phyloP scores from a whole-genome alignment of 2,113 vertebrate genomes.

The Leiothrix lutea region DNA sequence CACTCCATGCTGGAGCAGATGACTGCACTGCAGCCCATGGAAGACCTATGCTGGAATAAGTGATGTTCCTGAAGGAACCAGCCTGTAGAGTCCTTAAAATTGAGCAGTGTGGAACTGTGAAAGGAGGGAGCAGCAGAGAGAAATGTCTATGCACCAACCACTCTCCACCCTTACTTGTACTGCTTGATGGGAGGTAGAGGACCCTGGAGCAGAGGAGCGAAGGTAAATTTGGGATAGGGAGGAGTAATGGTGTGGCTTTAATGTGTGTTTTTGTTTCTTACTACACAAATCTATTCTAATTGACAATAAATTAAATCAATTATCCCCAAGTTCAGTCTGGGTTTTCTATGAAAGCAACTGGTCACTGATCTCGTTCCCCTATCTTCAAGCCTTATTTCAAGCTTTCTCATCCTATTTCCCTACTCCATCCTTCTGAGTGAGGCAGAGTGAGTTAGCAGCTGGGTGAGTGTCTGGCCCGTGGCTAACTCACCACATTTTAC shows the following conservation, averaged over 20 bases:
- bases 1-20: not conserved
- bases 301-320: not conserved
- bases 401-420: not conserved
- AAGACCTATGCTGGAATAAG: not conserved
- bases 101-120: not conserved
- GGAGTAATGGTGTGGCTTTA: not conserved
- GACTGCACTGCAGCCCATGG: not conserved
- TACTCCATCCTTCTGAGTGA: accelerated
- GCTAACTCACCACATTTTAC: not conserved
- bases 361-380: not conserved
- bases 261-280: not conserved
- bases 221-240: not conserved
- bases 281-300: not conserved
- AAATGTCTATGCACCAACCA: not conserved
- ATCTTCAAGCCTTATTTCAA: not conserved
- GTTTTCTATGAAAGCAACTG: not conserved
- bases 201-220: not conserved
- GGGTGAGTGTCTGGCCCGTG: not conserved
- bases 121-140: not conserved
- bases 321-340: not conserved
- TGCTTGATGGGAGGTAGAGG: not conserved
- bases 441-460: not conserved
- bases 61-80: not conserved
- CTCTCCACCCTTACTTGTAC: not conserved
- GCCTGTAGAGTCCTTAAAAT: not conserved